Base-by-base conservation (phyloP, 2,797 vertebrate species). In the Xiphophorus birchmanni region DNA sequence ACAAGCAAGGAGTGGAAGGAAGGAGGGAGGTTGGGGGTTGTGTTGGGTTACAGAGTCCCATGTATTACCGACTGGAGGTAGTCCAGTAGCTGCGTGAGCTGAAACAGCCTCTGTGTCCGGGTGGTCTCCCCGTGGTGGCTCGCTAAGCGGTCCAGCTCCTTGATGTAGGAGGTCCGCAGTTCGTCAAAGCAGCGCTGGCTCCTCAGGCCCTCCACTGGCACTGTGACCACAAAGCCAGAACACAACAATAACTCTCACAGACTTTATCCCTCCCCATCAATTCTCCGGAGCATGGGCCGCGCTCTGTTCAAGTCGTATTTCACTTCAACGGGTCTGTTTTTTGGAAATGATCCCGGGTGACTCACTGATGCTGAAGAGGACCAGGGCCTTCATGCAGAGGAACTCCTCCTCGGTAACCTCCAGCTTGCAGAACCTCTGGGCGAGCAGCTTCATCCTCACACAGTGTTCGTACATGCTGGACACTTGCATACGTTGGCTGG, bases 281-380 rank as follows among this genome's bases (percentile, higher is more conserved):
- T 80, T 85, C 81, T 78, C 80, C 76, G 18, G 82, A 84, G 74
- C 71, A 87, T 35, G 78, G 65, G 78, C 76, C 45, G 63, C 71
- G 42, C 83, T 84, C 82, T 67, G 69, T 60, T 81, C 35, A 40
- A 32, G 73, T 80, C 76, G 18, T 88, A 84, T 88, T 90, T 91
- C 87, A 89, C 74, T 47, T 9, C 73, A 32, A 58, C 44, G 48
- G 81, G 54, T 17, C 35, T 18, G 37, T 63, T 60, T 45, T 32
- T 12, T 85, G 76, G 52, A 81, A 32, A 21, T 12, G n/a, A 76
- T 74, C 63, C 77, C 32, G 1, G 77, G 12, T n/a, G 80, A 97
- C 98, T 97, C 90, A 99, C 98, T 95, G 93, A 98, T 97, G 93
- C 97, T 99, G 96, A 99, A 98, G 92, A 99, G 97, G 56, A 99